Base-by-base conservation (phyloP, 2,797 vertebrate species). In the Buphagus erythrorhynchus region DNA sequence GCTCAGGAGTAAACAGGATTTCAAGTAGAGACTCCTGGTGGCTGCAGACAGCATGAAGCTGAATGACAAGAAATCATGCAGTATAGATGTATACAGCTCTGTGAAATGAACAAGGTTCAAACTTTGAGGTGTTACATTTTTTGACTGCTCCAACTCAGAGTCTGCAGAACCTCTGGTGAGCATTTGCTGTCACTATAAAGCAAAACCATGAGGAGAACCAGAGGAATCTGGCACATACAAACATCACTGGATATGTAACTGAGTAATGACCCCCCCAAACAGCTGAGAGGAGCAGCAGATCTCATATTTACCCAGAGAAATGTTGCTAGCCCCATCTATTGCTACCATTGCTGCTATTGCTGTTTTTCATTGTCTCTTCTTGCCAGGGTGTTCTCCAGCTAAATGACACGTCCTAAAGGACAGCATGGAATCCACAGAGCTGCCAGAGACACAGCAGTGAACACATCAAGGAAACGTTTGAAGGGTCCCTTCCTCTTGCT, bases 241-340 rank as follows among this genome's bases (percentile, higher is more conserved):
- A 65, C 49, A 77, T 54, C 58, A 51, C 65, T 1, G 10, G 61
- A 61, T 87, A 82, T 0, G 0, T 61, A 95, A 85, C 57, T 18
- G 71, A 85, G 57, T 40, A 82, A 52, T 72, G 86, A 93, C 42
- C 78, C 3, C 3, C 9, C 22, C 42, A 75, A 94, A 71, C 61
- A 92, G 59, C 84, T 91, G 88, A 89, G 83, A 82, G 63, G 80
- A 94, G 49, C 29, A 80, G 54, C 84, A 89, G 75, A 74, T 66
- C 68, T 90, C 74, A 55, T 93, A 72, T 12, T 86, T 84, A 80
- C 78, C 43, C 78, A 77, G 72, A 66, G 85, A 88, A 93, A 91
- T 54, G 42, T 83, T 89, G n/a, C 48, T 91, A 93, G 92, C 75
- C 93, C 86, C 86, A 89, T 89, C 81, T 92, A 81, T 96, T 93